Base-by-base conservation (phyloP, 2,888 invertebrate genomes). In the Crocallis elinguaria region DNA sequence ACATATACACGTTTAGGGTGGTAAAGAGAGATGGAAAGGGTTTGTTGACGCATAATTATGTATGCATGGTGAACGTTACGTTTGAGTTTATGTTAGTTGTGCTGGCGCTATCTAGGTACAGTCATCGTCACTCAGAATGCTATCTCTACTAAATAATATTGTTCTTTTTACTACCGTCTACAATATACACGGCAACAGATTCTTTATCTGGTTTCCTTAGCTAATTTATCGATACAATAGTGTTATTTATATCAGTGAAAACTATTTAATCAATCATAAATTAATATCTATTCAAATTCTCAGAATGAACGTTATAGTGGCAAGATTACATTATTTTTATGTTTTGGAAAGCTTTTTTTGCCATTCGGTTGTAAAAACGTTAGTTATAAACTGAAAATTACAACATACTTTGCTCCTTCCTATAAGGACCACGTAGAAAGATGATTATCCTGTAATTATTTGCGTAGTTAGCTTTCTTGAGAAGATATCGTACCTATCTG, bases 31-130 rank as follows among this genome's bases (percentile, higher is more conserved):
- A 55, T 7, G 19, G 43, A 9, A 29, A 43, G 21, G 44, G 52
- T 42, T 56, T 54, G 43, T 51, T 54, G 56, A 51, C 46, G 51
- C 51, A 49, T 14, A 45, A 32, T 27, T 54, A 51, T 50, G 53
- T 56, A 46, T 53, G 39, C 27, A 37, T 35, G 27, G 14, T 30
- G 36, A 49, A 52, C 36, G 43, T 56, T n/a, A 35, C 35, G 49
- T 35, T 46, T 43, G 37, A 49, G 46, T 49, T 41, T 52, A 43
- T 53, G 43, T 49, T 42, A 50, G 46, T 32, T 51, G 32, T 30
- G 7, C 37, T 43, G 23, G 21, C 6, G 16, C 21, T 38, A 14
- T n/a, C 23, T 17, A 0, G 19, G n/a, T 38, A 30, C 19, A 27
- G 23, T 13, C 8, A 23, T 27, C 23, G 27, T 37, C 27, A 6